A percentile compares a stretch with the other conserved stretches of the same genome.
Conservation (phyloP, 2,797 vertebrate genomes). For the Lithobates pipiens region DNA sequence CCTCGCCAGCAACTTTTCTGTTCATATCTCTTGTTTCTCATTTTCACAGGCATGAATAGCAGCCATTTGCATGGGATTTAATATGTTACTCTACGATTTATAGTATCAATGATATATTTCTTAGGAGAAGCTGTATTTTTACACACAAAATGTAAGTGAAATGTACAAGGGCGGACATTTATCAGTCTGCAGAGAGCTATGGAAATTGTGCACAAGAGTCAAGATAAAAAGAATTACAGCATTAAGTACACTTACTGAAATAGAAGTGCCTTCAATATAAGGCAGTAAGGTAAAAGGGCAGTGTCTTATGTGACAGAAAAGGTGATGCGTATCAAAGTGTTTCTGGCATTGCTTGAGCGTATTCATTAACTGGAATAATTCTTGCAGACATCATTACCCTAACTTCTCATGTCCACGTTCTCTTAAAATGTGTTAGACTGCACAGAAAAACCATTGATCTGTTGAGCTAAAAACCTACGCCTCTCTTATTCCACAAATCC, state of each 20-base stretch:
- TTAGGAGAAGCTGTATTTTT: too few species aligned
- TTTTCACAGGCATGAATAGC: too few species aligned
- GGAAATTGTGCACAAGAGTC: neutral
- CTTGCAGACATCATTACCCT: neutral
- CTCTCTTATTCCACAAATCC: constrained; percentile 45
- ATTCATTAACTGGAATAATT: neutral
- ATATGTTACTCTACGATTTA: too few species aligned
- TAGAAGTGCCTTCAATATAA: too few species aligned
- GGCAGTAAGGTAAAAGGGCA: too few species aligned
- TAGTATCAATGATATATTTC: too few species aligned
- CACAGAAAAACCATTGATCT: constrained; percentile 36
- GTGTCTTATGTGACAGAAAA: too few species aligned
- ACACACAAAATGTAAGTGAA: too few species aligned
- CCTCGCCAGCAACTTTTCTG: too few species aligned
- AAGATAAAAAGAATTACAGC: neutral
- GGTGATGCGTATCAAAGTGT: neutral
- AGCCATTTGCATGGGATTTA: too few species aligned
- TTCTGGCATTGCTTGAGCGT: neutral
- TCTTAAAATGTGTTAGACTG: neutral
- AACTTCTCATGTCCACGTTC: neutral
- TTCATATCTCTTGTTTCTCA: too few species aligned
- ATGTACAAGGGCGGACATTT: neutral
- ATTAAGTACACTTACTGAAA: constrained; percentile 5
- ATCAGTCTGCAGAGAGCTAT: neutral
- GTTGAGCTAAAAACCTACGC: neutral